These are phyloP conservation scores for Apis florea DNA, from an alignment of 1,140 invertebrate genomes.

Conservation along the genomic window DNA sequence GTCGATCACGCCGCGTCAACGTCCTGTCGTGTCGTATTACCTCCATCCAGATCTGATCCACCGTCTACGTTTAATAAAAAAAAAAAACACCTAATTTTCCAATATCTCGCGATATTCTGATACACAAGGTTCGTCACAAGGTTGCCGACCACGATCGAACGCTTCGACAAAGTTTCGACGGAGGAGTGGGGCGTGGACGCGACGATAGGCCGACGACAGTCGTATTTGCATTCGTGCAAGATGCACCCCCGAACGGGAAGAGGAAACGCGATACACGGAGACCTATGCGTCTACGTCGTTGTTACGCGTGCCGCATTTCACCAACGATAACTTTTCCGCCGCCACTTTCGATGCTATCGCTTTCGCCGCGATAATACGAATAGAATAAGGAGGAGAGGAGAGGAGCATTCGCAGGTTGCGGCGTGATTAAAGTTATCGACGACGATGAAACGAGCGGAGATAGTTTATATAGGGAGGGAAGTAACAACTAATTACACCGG, in stretches of 20 bases:
- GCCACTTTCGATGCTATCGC: constrained; percentile 30
- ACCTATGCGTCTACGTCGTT: constrained; percentile 34
- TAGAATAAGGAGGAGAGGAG: background rate
- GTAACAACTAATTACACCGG: constrained; percentile 46
- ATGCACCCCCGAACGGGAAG: constrained; percentile 2
- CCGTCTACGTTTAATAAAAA: no score
- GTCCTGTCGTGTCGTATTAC: background rate
- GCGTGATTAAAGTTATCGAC: constrained; percentile 42
- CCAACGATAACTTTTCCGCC: constrained; percentile 10
- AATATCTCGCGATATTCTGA: no score
- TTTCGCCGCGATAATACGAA: background rate
- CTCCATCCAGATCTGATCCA: background rate
- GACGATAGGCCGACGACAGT: background rate
- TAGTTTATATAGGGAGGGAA: background rate
- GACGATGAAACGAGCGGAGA: constrained; percentile 1
- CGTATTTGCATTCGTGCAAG: constrained; percentile 30
- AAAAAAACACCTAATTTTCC: no score
- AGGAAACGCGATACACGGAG: constrained; percentile 30
- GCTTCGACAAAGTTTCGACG: no score
- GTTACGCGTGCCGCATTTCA: constrained; percentile 28
- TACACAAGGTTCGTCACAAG: no score
- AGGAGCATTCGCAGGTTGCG: background rate
- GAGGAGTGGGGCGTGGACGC: background rate
- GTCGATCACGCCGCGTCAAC: background rate
- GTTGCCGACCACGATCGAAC: no score